Conservation (phyloP, 2,888 invertebrate genomes). For the Gnatocerus cornutus region DNA sequence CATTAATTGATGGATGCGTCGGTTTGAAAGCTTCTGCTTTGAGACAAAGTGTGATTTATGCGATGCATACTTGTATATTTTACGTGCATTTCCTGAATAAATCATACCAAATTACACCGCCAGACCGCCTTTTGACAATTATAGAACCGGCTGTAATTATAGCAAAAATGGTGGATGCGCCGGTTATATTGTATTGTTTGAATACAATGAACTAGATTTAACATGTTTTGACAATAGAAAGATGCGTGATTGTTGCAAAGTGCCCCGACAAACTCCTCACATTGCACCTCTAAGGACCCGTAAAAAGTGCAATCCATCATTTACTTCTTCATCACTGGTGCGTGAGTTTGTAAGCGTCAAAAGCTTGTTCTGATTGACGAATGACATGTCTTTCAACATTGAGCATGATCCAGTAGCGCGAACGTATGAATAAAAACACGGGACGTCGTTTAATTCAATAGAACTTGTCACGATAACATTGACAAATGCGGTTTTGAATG, state of each 20-base stretch:
- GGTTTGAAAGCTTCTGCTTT: too few species aligned
- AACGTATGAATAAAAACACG: constrained; percentile 56
- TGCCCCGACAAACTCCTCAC: constrained; percentile 1
- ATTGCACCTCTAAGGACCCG: constrained; percentile 21
- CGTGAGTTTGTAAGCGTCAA: constrained; percentile 56
- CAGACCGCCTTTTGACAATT: too few species aligned
- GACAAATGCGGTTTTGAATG: constrained; percentile 67
- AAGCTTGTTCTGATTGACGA: constrained; percentile 62
- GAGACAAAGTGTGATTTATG: too few species aligned
- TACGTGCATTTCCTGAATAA: too few species aligned
- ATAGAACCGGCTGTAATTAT: too few species aligned
- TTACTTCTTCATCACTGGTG: constrained; percentile 57
- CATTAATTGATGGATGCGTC: too few species aligned
- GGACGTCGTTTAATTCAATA: constrained; percentile 65
- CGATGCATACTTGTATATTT: too few species aligned
- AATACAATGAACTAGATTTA: too few species aligned
- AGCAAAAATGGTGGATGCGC: too few species aligned
- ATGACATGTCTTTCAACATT: constrained; percentile 60
- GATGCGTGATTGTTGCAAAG: constrained; percentile 2
- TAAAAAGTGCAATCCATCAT: constrained; percentile 59
- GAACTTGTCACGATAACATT: constrained; percentile 66
- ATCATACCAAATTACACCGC: too few species aligned
- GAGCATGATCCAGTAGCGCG: constrained; percentile 56
- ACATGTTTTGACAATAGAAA: too few species aligned
- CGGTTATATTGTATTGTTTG: too few species aligned